phyloP scores from a whole-genome alignment of 2,113 vertebrate species.

The Gavia stellata region DNA sequence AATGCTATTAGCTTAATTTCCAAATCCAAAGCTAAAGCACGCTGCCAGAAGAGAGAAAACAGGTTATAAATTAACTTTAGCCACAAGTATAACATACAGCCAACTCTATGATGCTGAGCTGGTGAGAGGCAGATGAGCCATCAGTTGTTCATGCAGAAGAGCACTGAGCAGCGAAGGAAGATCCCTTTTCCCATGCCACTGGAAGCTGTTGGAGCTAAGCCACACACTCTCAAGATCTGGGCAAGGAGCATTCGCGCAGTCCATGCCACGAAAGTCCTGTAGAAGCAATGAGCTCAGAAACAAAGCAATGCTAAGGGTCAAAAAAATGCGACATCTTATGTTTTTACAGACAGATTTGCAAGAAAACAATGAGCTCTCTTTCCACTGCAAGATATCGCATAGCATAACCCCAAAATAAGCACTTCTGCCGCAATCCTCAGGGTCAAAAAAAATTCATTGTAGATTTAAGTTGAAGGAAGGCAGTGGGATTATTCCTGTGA shows the following conservation, averaged over 20 bases:
- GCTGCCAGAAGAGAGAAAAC: neutral
- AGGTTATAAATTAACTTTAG: neutral
- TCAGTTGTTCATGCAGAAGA: neutral
- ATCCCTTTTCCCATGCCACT: neutral
- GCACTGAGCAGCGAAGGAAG: neutral
- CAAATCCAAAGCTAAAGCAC: neutral
- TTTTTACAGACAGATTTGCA: neutral
- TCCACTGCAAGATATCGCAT: neutral
- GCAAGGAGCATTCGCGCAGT: neutral
- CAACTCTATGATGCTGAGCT: neutral
- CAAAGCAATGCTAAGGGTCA: neutral
- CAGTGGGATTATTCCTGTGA: neutral
- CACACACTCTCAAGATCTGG: fast-evolving
- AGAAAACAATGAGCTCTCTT: neutral
- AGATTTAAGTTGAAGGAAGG: neutral
- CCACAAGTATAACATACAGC: neutral
- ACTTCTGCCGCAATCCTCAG: neutral
- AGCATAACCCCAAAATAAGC: neutral
- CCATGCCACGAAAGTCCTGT: neutral
- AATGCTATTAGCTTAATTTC: neutral
- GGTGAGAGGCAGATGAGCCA: neutral
- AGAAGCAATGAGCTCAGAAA: neutral
- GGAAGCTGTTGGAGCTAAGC: neutral
- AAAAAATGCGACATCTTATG: neutral
- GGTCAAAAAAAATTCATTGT: neutral